A percentile compares a stretch with the other conserved stretches of the same genome.
These are phyloP conservation scores for Bufotes viridis DNA, from an alignment of 2,797 vertebrate species.

Conservation along the genomic window DNA sequence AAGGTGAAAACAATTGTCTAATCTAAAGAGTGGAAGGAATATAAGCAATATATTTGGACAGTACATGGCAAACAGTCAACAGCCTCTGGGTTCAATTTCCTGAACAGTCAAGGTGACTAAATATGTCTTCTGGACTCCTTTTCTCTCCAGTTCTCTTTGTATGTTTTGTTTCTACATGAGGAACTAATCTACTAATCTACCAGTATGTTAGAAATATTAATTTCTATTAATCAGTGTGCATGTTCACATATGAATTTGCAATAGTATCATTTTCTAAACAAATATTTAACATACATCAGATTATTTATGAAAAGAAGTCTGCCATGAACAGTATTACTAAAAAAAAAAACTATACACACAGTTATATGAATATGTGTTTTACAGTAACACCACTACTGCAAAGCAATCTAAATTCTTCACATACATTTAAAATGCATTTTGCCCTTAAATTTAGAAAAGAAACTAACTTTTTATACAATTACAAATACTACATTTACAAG, in stretches of 20 bases:
- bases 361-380: too few relatives aligned
- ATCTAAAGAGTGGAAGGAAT: not conserved
- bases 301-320: not conserved
- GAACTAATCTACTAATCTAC: not conserved
- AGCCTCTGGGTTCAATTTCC: conserved; percentile 44
- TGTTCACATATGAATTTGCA: not conserved
- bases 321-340: too few relatives aligned
- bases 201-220: not conserved
- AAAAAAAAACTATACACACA: too few relatives aligned
- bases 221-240: not conserved
- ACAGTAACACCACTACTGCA: too few relatives aligned
- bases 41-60: conserved; percentile 4
- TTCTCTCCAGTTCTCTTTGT: not conserved
- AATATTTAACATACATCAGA: not conserved
- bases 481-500: too few relatives aligned
- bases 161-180: not conserved
- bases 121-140: not conserved
- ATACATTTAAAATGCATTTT: too few relatives aligned
- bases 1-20: not conserved
- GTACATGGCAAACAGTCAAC: not conserved
- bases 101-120: conserved; percentile 37
- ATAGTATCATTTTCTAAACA: not conserved
- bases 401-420: too few relatives aligned
- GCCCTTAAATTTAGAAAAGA: too few relatives aligned
- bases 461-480: too few relatives aligned